These are phyloP conservation scores for Paedocypris micromegethes DNA, from an alignment of 2,797 vertebrate species.

Conservation along the genomic window DNA sequence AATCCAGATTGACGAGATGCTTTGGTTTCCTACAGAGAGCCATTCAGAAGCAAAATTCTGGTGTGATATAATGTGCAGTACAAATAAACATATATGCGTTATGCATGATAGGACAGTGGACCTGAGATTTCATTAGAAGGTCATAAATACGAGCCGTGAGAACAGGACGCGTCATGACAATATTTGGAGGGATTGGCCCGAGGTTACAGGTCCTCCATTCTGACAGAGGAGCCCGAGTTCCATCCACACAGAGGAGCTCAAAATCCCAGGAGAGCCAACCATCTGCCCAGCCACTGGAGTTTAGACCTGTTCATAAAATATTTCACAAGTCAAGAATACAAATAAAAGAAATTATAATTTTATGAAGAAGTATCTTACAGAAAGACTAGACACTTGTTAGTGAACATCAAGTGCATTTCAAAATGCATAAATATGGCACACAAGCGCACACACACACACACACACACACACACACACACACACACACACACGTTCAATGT, in stretches of 20 bases:
- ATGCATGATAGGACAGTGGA: conserved; percentile 38
- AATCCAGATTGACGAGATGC: conserved; percentile 66
- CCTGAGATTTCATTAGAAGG: conserved; percentile 85
- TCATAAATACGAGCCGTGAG: conserved; percentile 75
- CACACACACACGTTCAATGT: conserved; percentile 74
- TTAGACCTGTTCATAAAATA: conserved; percentile 65
- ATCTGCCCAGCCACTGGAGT: conserved; percentile 72
- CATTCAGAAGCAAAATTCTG: neutral
- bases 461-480: neutral
- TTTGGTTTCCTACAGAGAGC: conserved; percentile 69
- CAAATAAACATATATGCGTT: neutral
- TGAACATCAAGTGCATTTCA: no score
- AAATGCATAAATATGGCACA: neutral
- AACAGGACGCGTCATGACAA: conserved; percentile 82
- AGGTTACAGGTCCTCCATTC: conserved; percentile 82
- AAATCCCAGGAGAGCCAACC: conserved; percentile 69
- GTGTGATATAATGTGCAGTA: neutral
- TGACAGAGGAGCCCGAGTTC: conserved; percentile 67
- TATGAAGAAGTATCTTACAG: no score
- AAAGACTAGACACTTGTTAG: no score
- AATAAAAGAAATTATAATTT: no score
- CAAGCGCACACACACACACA: neutral
- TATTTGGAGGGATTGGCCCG: conserved; percentile 75
- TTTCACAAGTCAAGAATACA: neutral
- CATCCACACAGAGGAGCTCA: conserved; percentile 76